These are phyloP conservation scores for Chironomus striatipennis DNA, from an alignment of 1,140 invertebrate species.

Conservation along the genomic window DNA sequence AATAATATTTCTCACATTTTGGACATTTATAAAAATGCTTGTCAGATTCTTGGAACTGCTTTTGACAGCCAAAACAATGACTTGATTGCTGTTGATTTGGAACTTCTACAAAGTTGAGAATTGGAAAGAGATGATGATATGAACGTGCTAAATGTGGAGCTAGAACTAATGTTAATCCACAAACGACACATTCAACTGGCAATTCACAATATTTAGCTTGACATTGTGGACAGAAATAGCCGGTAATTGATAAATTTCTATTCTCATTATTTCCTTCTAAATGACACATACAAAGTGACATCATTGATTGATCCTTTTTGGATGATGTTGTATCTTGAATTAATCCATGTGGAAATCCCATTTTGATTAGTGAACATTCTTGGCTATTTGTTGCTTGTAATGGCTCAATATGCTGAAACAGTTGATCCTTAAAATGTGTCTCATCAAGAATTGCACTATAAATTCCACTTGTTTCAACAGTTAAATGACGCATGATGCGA, in stretches of 20 bases:
- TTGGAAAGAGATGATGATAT: conserved; percentile 94
- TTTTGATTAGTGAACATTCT: conserved; percentile 79
- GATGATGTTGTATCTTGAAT: conserved; percentile 35
- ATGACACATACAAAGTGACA: conserved; percentile 83
- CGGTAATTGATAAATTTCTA: conserved; percentile 57
- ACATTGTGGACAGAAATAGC: conserved; percentile 95
- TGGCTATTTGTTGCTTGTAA: conserved; percentile 71
- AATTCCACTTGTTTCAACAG: conserved; percentile 61
- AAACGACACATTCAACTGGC: conserved; percentile 91
- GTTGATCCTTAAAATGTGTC: conserved; percentile 73
- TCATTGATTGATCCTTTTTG: conserved; percentile 49
- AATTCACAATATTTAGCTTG: conserved; percentile 95
- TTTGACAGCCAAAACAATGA: conserved; percentile 64
- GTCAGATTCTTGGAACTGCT: conserved; percentile 52
- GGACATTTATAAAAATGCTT: conserved; percentile 74
- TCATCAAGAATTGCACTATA: conserved; percentile 68
- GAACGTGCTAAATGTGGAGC: conserved; percentile 94
- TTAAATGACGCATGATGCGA: conserved; percentile 75
- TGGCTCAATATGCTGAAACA: conserved; percentile 73
- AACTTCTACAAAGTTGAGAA: conserved; percentile 72
- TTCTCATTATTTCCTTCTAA: conserved; percentile 60
- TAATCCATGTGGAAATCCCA: conserved; percentile 77
- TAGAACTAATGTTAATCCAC: conserved; percentile 92
- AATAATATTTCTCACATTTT: conserved; percentile 72
- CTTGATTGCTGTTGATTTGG: conserved; percentile 44